Percentiles rank a stretch among this genome's conserved stretches.
Evolutionary conservation across 2,888 invertebrate genomes (phyloP).

Genomic region (Eupithecia centaureata): DNA sequence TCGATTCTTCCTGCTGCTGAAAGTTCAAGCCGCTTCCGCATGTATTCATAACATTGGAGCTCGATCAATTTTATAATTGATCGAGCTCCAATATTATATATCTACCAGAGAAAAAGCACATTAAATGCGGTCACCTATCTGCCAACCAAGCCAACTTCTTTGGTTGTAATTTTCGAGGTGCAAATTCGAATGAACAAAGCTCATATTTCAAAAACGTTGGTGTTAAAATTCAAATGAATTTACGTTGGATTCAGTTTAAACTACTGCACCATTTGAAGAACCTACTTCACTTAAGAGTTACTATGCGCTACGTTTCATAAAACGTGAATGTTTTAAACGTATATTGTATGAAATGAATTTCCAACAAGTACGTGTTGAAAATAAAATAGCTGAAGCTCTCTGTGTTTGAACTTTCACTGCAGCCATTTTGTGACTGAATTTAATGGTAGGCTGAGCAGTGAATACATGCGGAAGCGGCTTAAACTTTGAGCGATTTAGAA

Average conservation of each 20-base stretch:
- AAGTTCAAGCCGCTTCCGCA: not conserved
- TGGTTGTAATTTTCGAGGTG: too few species aligned
- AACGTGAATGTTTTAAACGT: not conserved
- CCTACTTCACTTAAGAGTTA: not conserved
- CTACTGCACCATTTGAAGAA: not conserved
- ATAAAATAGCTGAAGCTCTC: slow-evolving; percentile 13
- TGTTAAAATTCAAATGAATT: not conserved
- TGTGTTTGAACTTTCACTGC: slow-evolving; percentile 44
- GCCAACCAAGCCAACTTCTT: too few species aligned
- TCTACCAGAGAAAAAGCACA: too few species aligned
- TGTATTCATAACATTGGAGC: too few species aligned
- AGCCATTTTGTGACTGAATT: slow-evolving; percentile 52
- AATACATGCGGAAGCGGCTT: slow-evolving; percentile 8
- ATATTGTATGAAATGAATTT: slow-evolving; percentile 3
- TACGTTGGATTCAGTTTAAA: not conserved
- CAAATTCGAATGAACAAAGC: too few species aligned
- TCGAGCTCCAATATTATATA: too few species aligned
- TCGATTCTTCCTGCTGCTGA: too few species aligned
- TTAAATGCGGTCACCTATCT: too few species aligned
- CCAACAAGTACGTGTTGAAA: slow-evolving; percentile 16
- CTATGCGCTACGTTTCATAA: slow-evolving; percentile 1
- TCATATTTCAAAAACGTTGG: not conserved
- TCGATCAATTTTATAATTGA: too few species aligned
- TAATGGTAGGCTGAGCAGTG: slow-evolving; percentile 29
- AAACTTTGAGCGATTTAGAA: slow-evolving; percentile 4